A percentile compares a stretch with the other conserved stretches of the same genome.
These are phyloP conservation scores for Benthosema pterotum DNA, from an alignment of 2,797 vertebrate species.

Conservation along the genomic window DNA sequence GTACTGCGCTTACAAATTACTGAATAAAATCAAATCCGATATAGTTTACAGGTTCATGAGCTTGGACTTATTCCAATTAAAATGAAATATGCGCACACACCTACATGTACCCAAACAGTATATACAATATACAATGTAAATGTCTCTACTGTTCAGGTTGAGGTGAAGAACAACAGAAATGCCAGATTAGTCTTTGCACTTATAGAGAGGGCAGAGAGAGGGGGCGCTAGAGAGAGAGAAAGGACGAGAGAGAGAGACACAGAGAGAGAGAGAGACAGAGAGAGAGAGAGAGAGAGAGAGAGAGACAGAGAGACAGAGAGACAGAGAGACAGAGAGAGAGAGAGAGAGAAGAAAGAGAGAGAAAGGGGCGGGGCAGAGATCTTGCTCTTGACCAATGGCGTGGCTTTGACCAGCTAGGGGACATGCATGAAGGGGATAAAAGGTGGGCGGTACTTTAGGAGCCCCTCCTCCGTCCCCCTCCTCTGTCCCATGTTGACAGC, in stretches of 20 bases:
- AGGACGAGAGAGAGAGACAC: constrained; percentile 10
- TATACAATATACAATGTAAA: too few relatives aligned
- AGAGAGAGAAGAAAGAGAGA: background rate
- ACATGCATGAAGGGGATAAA: background rate
- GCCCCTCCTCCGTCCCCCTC: background rate
- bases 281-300: constrained; percentile 16
- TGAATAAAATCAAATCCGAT: too few relatives aligned
- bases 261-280: background rate
- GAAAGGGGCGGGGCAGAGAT: constrained; percentile 7
- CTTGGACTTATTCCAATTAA: too few relatives aligned
- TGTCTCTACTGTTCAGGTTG: background rate
- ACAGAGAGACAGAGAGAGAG: constrained; percentile 1
- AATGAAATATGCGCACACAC: background rate
- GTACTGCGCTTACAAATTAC: background rate
- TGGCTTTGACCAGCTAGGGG: constrained; percentile 39
- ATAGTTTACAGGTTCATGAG: too few relatives aligned
- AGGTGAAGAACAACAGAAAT: background rate
- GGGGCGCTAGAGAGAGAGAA: constrained; percentile 11
- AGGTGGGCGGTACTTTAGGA: constrained; percentile 16
- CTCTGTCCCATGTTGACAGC: constrained; percentile 59
- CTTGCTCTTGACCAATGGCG: constrained; percentile 51
- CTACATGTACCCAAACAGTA: too few relatives aligned
- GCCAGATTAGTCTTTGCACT: background rate
- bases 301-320: constrained; percentile 4
- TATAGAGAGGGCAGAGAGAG: background rate